Evolutionary conservation across 2,888 invertebrate species (phyloP).

Genomic region (Calliscelio sp.): DNA sequence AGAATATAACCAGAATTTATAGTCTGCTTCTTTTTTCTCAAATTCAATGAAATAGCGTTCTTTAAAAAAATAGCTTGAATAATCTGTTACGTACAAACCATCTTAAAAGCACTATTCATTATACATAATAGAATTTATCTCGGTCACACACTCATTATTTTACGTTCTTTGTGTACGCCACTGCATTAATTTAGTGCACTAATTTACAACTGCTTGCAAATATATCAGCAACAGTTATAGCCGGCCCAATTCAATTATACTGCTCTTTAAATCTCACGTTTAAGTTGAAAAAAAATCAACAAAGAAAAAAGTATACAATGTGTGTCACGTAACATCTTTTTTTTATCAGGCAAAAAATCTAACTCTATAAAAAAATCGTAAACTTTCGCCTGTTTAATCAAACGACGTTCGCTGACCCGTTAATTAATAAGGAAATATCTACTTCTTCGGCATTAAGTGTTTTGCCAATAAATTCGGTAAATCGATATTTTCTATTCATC

Average conservation of each 20-base stretch:
- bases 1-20: no score
- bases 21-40: no score
- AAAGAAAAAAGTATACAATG: no score
- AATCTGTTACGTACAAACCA: neutral
- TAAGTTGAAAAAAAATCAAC: no score
- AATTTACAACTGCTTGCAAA: slow-evolving; percentile 6
- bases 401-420: slow-evolving; percentile 36
- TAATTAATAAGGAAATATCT: slow-evolving; percentile 53
- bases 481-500: slow-evolving; percentile 41
- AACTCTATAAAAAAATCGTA: neutral
- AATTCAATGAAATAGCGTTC: no score
- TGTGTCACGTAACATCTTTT: no score
- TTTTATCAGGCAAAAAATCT: no score
- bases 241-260: no score
- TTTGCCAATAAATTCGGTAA: slow-evolving; percentile 49
- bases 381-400: slow-evolving; percentile 5
- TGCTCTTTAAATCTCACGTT: no score
- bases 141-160: slow-evolving; percentile 9
- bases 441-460: slow-evolving; percentile 45
- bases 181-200: slow-evolving; percentile 14
- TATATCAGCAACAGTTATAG: slow-evolving; percentile 2
- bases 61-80: no score
- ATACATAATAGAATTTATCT: neutral
- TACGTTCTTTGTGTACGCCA: neutral
- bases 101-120: neutral